Evolutionary conservation across 2,888 invertebrate genomes (phyloP).

Genomic region (Disparrhopalites patrizii): DNA sequence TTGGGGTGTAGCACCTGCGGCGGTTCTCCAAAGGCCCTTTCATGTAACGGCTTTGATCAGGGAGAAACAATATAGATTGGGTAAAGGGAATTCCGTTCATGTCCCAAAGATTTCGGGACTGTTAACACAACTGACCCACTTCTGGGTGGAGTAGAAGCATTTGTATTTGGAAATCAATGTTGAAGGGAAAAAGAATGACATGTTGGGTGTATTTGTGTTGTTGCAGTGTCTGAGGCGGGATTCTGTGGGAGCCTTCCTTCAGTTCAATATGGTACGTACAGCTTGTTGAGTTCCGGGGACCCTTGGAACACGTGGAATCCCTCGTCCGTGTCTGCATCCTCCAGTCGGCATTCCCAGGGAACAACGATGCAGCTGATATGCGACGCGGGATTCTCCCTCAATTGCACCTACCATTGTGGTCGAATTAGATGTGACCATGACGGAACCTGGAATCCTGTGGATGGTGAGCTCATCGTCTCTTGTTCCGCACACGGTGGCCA

Average conservation of each 20-base stretch:
- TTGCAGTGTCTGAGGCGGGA: slow-evolving; percentile 11
- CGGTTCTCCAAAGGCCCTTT: no score
- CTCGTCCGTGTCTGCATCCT: slow-evolving; percentile 4
- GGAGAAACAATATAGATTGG: no score
- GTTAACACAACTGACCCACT: no score
- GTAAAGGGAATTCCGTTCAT: no score
- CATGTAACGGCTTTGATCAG: no score
- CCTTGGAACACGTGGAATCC: slow-evolving; percentile 1
- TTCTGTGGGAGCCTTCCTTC: slow-evolving; percentile 5
- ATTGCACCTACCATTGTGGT: slow-evolving; percentile 42
- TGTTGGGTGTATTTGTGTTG: not conserved
- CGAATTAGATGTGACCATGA: slow-evolving; percentile 38
- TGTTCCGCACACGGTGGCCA: slow-evolving; percentile 28
- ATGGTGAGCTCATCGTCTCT: slow-evolving; percentile 36
- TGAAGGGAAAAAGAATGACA: no score
- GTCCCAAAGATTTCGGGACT: no score
- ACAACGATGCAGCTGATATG: slow-evolving; percentile 16
- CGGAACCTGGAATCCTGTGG: slow-evolving; percentile 36
- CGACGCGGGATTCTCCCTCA: slow-evolving; percentile 23
- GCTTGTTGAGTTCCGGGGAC: not conserved
- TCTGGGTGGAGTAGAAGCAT: no score
- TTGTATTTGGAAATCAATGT: no score
- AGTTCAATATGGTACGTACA: slow-evolving; percentile 1
- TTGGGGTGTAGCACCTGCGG: no score
- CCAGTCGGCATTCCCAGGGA: not conserved